A percentile compares a stretch with the other conserved stretches of the same genome.
Evolutionary conservation across 2,888 invertebrate genomes (phyloP).

Genomic region (Prosopocoilus inquinatus): DNA sequence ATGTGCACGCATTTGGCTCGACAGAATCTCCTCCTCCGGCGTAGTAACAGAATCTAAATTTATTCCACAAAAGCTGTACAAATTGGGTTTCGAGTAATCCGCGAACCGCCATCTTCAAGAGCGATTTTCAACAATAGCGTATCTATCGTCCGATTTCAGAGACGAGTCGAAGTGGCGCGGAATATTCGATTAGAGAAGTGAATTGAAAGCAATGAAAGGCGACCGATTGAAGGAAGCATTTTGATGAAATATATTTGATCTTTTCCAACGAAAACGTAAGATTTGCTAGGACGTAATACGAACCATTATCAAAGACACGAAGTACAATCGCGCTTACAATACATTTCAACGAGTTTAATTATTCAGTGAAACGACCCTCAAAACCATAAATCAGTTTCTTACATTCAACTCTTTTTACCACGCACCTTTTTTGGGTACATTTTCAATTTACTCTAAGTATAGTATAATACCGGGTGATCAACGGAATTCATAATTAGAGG

Average conservation of each 20-base stretch:
- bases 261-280: not conserved
- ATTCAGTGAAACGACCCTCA: too few species aligned
- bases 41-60: not conserved
- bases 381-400: too few species aligned
- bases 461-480: too few species aligned
- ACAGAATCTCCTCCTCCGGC: not conserved
- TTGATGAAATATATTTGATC: conserved; percentile 1
- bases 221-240: conserved; percentile 40
- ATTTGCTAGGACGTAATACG: too few species aligned
- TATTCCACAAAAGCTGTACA: conserved; percentile 32
- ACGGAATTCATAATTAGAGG: too few species aligned
- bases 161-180: conserved; percentile 38
- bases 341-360: too few species aligned
- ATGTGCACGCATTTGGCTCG: not conserved
- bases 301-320: too few species aligned
- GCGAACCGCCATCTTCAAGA: conserved; percentile 41
- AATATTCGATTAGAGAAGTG: conserved; percentile 46
- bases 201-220: conserved; percentile 43
- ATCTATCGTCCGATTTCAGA: conserved; percentile 29
- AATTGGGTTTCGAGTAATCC: conserved; percentile 40
- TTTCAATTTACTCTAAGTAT: too few species aligned
- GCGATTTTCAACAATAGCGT: conserved; percentile 37
- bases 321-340: too few species aligned
- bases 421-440: too few species aligned
- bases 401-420: too few species aligned